phyloP scores from a whole-genome alignment of 2,797 vertebrate genomes.

The Lateolabrax maculatus region DNA sequence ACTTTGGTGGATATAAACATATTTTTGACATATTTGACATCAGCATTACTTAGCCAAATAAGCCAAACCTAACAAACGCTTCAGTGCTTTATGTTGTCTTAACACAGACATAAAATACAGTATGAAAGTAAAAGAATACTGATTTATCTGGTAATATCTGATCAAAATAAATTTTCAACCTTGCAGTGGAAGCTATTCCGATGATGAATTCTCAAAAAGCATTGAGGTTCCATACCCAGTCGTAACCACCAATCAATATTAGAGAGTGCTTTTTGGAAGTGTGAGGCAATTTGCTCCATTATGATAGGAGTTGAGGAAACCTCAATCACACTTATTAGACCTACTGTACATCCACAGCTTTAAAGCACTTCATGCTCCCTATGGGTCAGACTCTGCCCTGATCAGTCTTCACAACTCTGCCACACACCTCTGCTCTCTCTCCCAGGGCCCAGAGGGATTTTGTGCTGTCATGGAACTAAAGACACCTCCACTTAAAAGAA shows the following conservation, averaged over 20 bases:
- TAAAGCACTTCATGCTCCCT: not conserved
- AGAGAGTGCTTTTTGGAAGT: conserved; percentile 3
- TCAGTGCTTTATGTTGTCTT: too few species aligned
- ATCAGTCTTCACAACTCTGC: not conserved
- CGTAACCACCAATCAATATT: not conserved
- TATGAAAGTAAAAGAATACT: too few species aligned
- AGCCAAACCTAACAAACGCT: too few species aligned
- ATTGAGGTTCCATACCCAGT: not conserved
- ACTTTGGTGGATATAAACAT: too few species aligned
- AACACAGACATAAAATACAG: too few species aligned
- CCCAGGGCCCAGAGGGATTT: not conserved
- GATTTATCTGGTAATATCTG: too few species aligned
- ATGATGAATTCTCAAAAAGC: not conserved
- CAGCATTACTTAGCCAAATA: too few species aligned
- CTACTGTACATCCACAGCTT: not conserved
- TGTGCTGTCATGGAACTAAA: not conserved
- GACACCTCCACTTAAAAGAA: not conserved
- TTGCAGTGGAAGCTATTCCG: not conserved
- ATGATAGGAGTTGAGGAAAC: conserved; percentile 14
- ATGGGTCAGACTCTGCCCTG: not conserved
- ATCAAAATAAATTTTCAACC: too few species aligned
- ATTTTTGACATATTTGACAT: too few species aligned
- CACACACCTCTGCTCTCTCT: conserved; percentile 5
- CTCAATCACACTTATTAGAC: conserved; percentile 1
- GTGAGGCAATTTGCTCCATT: conserved; percentile 12